phyloP scores from a whole-genome alignment of 1,140 invertebrate genomes.

The Lucilia cuprina region DNA sequence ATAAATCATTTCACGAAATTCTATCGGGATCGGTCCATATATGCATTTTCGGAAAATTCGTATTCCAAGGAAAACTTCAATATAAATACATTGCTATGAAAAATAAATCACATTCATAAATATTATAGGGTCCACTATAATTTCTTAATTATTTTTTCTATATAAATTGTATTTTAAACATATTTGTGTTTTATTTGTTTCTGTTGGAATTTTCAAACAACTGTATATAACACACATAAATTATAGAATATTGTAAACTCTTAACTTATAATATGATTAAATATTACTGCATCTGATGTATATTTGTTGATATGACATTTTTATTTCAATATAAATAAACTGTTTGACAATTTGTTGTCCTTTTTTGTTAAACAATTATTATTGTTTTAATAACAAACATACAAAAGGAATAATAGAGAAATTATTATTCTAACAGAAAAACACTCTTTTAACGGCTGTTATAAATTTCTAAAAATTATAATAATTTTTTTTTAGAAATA shows the following conservation, averaged over 20 bases:
- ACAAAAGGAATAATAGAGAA: background rate
- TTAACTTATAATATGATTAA: conserved; percentile 31
- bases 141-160: background rate
- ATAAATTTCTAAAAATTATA: too few species aligned
- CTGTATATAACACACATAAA: background rate
- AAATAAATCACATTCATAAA: too few species aligned
- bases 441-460: background rate
- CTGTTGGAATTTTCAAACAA: too few species aligned
- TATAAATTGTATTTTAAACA: too few species aligned
- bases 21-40: too few species aligned
- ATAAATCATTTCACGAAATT: too few species aligned
- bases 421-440: background rate
- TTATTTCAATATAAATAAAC: background rate
- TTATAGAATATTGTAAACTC: conserved; percentile 4
- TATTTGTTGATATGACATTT: conserved; percentile 33
- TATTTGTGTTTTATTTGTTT: too few species aligned
- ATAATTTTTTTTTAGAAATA: too few species aligned
- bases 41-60: too few species aligned
- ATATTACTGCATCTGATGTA: conserved; percentile 25
- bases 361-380: background rate
- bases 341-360: background rate
- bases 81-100: too few species aligned
- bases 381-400: background rate
- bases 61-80: too few species aligned
- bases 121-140: too few species aligned